Evolutionary conservation across 2,888 invertebrate genomes (phyloP), one percentile per base, ranked within the genome.

Genomic region (Lithophane semibrunnea): DNA sequence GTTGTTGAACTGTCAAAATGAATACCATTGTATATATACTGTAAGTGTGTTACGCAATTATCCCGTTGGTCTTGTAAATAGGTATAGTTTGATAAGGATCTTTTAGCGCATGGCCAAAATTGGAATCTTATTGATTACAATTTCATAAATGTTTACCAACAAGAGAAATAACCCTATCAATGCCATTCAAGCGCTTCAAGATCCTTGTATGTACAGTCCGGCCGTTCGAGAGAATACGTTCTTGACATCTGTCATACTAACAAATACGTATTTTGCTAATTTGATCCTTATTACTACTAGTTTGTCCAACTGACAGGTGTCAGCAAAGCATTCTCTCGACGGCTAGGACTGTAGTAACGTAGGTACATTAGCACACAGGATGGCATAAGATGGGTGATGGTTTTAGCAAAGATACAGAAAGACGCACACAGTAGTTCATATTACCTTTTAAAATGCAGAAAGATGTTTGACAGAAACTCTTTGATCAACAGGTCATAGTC

Each of bases 361-460:
- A n/a, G 21, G 10, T 56, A 80, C 8, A 73, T 68, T 61, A 86
- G 64, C 80, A 80, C 63, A 73, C 37, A 86, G 77, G 64, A 78
- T 67, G 44, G 63, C 54, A 44, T 16, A 44, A 80, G 65, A 80
- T 78, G 83, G 61, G 71, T 82, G 77, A 73, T 77, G 66, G 37
- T 61, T 37, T 54, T 56, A 83, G 79, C 72, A 74, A 54, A 65
- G 37, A 24, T 24, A 69, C 8, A 66, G n/a, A 44, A 70, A 74
- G 3, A 67, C 58, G 65, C 56, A 70, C 81, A 82, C 65, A 80
- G 75, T 79, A 69, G 77, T 68, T 74, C 64, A 66, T 60, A 83
- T 82, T 78, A 78, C 73, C 84, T 84, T 86, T 58, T 64, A 0
- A 29, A 65, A 66, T 67, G 72, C n/a, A 56, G 65, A 72, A 29